phyloP scores from a whole-genome alignment of 2,797 vertebrate species.

The Holocentrus rufus region DNA sequence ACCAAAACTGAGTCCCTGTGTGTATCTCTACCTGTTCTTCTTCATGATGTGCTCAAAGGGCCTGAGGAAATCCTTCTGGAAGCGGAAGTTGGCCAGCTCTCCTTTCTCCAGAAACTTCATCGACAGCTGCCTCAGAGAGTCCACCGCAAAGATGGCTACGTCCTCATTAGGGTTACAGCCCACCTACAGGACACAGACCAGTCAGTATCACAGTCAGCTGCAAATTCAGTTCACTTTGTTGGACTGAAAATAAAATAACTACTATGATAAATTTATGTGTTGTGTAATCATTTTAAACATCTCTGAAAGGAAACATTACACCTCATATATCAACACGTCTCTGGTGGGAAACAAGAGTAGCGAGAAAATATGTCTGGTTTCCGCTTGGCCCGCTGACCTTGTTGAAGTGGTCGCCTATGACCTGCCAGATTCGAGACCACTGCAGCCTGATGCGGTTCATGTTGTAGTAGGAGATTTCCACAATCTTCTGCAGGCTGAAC shows the following conservation, averaged over 20 bases:
- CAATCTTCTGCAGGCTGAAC: slow-evolving; percentile 98
- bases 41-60: slow-evolving; percentile 98
- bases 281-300: too few relatives aligned
- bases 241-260: background rate
- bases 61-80: slow-evolving; percentile 96
- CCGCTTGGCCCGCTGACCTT: slow-evolving; percentile 81
- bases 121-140: slow-evolving; percentile 93
- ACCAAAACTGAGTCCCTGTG: too few relatives aligned
- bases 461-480: slow-evolving; percentile 98
- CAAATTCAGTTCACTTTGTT: background rate
- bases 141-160: slow-evolving; percentile 95
- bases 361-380: too few relatives aligned
- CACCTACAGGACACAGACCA: slow-evolving; percentile 79
- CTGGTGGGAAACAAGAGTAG: too few relatives aligned
- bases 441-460: slow-evolving; percentile 97
- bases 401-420: slow-evolving; percentile 97
- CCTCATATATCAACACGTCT: too few relatives aligned
- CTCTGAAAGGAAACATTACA: too few relatives aligned
- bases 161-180: slow-evolving; percentile 97
- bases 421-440: slow-evolving; percentile 98
- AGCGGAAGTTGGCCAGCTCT: slow-evolving; percentile 96
- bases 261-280: too few relatives aligned
- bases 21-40: slow-evolving; percentile 89
- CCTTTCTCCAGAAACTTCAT: slow-evolving; percentile 99
- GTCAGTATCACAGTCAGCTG: background rate